Evolutionary conservation across 1,140 invertebrate genomes (phyloP).

Genomic region (Aphaenogaster ashmeadi): DNA sequence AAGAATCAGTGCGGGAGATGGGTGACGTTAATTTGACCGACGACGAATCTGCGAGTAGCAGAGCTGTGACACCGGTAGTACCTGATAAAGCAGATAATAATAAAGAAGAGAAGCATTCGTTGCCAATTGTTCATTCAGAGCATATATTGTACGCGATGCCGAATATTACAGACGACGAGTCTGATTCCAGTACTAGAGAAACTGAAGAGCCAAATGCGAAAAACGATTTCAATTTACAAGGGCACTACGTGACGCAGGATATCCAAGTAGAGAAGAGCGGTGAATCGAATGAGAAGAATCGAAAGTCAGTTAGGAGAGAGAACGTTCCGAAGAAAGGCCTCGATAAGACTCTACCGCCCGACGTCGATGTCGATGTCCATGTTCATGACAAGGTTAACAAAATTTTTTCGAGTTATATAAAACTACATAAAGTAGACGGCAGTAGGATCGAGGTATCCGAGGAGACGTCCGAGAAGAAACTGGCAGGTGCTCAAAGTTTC

Average conservation of each 20-base stretch:
- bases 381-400: neutral
- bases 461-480: neutral
- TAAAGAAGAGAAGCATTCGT: neutral
- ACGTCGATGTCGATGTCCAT: neutral
- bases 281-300: neutral
- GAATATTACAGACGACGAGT: constrained; percentile 83
- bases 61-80: constrained; percentile 20
- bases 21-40: constrained; percentile 81
- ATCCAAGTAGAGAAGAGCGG: neutral
- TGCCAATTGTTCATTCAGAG: neutral
- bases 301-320: neutral
- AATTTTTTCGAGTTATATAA: neutral
- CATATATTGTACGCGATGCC: constrained; percentile 46
- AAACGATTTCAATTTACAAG: neutral
- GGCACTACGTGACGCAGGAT: neutral
- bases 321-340: neutral
- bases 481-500: neutral
- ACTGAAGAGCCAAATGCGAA: constrained; percentile 26
- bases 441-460: neutral
- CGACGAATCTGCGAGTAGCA: constrained; percentile 80
- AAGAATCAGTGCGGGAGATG: constrained; percentile 1
- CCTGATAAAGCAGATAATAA: neutral
- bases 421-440: neutral
- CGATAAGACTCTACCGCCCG: neutral
- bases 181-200: constrained; percentile 70